Conservation (phyloP, 2,888 invertebrate genomes). For the Amorpha juglandis region DNA sequence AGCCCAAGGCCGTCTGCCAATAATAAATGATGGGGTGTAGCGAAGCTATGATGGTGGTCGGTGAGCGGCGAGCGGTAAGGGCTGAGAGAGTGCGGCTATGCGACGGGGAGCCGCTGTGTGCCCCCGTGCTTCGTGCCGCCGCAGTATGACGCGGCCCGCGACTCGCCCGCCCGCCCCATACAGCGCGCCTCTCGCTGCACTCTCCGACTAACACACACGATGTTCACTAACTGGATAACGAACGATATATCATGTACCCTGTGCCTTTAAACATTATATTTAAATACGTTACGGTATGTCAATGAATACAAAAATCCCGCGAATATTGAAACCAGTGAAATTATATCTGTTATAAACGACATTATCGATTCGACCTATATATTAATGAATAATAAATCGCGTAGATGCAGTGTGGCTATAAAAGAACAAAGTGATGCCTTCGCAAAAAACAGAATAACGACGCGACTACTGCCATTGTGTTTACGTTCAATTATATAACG, state of each 20-base stretch:
- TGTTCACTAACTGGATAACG: slow-evolving; percentile 48
- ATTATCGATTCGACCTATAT: slow-evolving; percentile 14
- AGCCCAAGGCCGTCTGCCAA: slow-evolving; percentile 75
- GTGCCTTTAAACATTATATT: slow-evolving; percentile 58
- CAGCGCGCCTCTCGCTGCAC: slow-evolving; percentile 48
- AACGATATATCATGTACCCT: slow-evolving; percentile 48
- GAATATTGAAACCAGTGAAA: slow-evolving; percentile 14
- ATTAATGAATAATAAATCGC: slow-evolving; percentile 22
- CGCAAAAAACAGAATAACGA: slow-evolving; percentile 69
- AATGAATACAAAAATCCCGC: slow-evolving; percentile 4
- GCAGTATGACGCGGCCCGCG: slow-evolving; percentile 79
- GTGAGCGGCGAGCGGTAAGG: slow-evolving; percentile 35
- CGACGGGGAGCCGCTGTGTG: slow-evolving; percentile 44
- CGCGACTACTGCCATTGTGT: slow-evolving; percentile 60
- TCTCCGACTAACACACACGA: slow-evolving; percentile 47
- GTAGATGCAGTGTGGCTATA: slow-evolving; percentile 16
- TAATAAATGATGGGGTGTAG: slow-evolving; percentile 75
- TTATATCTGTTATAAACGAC: slow-evolving; percentile 6
- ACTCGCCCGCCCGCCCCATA: slow-evolving; percentile 63
- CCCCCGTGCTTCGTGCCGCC: slow-evolving; percentile 55
- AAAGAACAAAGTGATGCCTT: slow-evolving; percentile 68
- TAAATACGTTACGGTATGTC: slow-evolving; percentile 17
- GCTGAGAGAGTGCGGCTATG: slow-evolving; percentile 51
- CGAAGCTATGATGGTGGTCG: slow-evolving; percentile 45
- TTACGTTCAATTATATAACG: slow-evolving; percentile 55